phyloP scores from a whole-genome alignment of 2,888 invertebrate species.

The Listrodromus nycthemerus region DNA sequence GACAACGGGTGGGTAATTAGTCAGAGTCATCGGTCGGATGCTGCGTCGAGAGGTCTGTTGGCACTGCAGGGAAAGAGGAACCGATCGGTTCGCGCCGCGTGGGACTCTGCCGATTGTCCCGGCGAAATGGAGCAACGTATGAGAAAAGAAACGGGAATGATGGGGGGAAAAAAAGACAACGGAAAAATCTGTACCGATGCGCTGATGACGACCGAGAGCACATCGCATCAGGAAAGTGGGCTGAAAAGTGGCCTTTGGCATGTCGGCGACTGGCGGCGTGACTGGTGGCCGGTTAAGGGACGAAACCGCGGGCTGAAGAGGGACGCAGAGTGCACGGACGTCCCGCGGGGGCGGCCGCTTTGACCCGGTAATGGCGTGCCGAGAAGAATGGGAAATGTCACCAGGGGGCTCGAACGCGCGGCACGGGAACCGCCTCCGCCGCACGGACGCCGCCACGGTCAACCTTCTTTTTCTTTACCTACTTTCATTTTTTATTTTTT shows the following conservation, averaged over 20 bases:
- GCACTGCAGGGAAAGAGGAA: conserved; percentile 15
- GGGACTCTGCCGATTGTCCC: conserved; percentile 53
- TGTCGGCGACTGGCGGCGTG: conserved; percentile 57
- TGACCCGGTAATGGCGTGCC: conserved; percentile 83
- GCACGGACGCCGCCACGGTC: conserved; percentile 69
- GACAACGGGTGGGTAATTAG: conserved; percentile 40
- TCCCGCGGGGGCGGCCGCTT: conserved; percentile 84
- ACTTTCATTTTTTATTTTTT: conserved; percentile 60
- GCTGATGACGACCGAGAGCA: conserved; percentile 48
- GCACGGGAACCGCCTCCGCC: conserved; percentile 66
- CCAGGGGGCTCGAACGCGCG: conserved; percentile 80
- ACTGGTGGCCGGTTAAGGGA: conserved; percentile 25
- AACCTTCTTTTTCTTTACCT: conserved; percentile 77
- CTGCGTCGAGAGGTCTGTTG: conserved; percentile 23
- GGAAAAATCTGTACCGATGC: conserved; percentile 46
- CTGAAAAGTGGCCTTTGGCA: conserved; percentile 75
- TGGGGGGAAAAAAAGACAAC: conserved; percentile 38
- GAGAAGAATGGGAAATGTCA: conserved; percentile 84
- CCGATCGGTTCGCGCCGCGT: conserved; percentile 34
- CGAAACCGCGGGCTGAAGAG: conserved; percentile 51
- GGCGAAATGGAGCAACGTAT: conserved; percentile 47
- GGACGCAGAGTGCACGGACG: conserved; percentile 73
- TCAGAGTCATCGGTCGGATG: conserved; percentile 57
- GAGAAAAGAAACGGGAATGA: conserved; percentile 26
- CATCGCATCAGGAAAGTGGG: conserved; percentile 71